A percentile compares a stretch with the other conserved stretches of the same genome.
These are phyloP conservation scores for Dermatemys mawii DNA, from an alignment of 2,113 vertebrate species.

Conservation along the genomic window DNA sequence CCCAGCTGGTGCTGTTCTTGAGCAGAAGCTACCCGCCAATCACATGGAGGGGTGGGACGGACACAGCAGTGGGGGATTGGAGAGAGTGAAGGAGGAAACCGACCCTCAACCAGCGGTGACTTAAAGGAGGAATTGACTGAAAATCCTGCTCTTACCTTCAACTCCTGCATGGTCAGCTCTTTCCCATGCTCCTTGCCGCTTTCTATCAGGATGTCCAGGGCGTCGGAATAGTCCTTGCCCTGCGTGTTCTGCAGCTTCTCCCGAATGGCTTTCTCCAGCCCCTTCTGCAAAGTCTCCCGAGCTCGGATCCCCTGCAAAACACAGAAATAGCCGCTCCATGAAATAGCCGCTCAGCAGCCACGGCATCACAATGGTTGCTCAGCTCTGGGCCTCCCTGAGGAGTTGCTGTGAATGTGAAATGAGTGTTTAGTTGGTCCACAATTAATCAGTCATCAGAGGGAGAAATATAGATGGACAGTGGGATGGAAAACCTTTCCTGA, in stretches of 20 bases:
- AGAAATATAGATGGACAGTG: not conserved
- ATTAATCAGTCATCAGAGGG: not conserved
- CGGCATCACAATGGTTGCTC: not conserved
- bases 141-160: constrained; percentile 86
- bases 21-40: not conserved
- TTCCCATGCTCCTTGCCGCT: constrained; percentile 94
- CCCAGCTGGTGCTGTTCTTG: not conserved
- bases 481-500: not conserved
- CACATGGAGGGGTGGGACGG: not conserved
- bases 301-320: constrained; percentile 90
- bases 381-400: not conserved
- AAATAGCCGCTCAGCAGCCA: not conserved
- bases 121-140: not conserved
- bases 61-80: fast-evolving
- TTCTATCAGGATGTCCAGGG: constrained; percentile 93
- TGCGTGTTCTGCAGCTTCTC: constrained; percentile 93
- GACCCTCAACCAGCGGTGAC: not conserved
- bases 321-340: fast-evolving
- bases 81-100: not conserved
- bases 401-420: not conserved
- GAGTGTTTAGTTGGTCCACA: not conserved
- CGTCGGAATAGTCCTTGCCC: constrained; percentile 94
- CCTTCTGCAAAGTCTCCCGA: constrained; percentile 90
- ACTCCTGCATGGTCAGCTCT: constrained; percentile 97
- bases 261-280: constrained; percentile 93